These are phyloP conservation scores for Lepisosteus osseus DNA, from an alignment of 2,113 vertebrate genomes.

Conservation along the genomic window DNA sequence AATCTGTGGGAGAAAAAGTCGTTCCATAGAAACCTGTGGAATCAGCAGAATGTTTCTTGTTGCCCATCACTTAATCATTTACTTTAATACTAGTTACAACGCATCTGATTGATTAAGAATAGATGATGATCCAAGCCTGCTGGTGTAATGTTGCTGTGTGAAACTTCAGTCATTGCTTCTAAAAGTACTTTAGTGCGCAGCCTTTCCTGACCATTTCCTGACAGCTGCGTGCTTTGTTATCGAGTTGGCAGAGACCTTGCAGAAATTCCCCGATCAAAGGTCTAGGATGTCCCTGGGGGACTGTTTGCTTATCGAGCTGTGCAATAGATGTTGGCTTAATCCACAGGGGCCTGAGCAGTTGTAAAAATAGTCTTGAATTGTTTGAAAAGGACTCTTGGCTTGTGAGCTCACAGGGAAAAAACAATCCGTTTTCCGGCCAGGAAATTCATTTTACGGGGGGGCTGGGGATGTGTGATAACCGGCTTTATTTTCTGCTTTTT, in stretches of 20 bases:
- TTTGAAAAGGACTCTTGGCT: constrained; percentile 16
- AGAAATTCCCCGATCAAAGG: constrained; percentile 2
- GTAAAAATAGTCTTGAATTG: neutral
- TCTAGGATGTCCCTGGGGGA: neutral
- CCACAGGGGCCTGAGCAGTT: neutral
- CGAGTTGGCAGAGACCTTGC: constrained; percentile 20
- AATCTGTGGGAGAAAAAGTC: no score
- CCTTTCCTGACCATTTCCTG: constrained; percentile 33
- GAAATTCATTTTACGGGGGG: neutral
- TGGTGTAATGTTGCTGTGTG: no score
- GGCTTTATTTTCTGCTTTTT: no score
- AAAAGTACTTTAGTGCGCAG: no score
- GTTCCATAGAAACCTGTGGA: no score
- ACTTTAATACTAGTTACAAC: no score
- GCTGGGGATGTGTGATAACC: neutral
- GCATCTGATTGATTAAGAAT: no score
- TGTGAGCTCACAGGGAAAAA: neutral
- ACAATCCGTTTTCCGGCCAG: neutral
- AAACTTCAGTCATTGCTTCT: no score
- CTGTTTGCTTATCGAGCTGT: neutral
- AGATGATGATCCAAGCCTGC: no score
- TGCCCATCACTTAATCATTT: no score
- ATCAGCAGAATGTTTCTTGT: no score
- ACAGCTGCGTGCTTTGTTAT: constrained; percentile 48
- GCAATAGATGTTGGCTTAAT: neutral